Base-by-base conservation (phyloP, 1,140 invertebrate genomes). In the Nomia melanderi region DNA sequence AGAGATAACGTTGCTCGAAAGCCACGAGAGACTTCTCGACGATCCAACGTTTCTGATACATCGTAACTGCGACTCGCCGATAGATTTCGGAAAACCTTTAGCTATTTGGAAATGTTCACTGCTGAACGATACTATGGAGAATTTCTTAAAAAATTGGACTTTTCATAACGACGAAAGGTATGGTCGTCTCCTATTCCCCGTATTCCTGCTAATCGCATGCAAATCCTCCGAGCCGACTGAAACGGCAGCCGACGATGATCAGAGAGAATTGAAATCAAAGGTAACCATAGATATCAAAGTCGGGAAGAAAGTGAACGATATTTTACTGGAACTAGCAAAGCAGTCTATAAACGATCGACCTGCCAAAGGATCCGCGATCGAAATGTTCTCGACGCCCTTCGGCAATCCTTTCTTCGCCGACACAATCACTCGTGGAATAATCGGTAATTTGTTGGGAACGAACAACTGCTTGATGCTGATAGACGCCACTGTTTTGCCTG, bases 361-460 rank as follows among this genome's bases (percentile, higher is more conserved):
- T 23, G 39, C 33, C 6, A 86, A 88, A 66, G 89, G 90, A 44
- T 59, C 66, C 0, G 79, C 81, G 25, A 78, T 94, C 1, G 91
- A 93, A 86, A 88, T 93, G 0, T 89, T 92, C 57, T 93, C 93
- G 1, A 93, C 93, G 3, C 93, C 94, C 4, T 94, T 94, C 70
- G 93, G 93, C 12, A 92, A 91, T 87, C 84, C 93, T 83, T 89
- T 92, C 12, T 94, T 95, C 83, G 81, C 94, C 4, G 93, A 94
- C 82, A 93, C 94, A 8, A 85, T 93, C 54, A 93, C 93, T 2
- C 86, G 90, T 12, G 94, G 94, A 0, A 88, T 94, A 7, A 90
- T 94, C 20, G 94, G 93, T 69, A 94, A 94, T 50, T 86, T 93
- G 54, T 82, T 94, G 8, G 94, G 94, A 0, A 86, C 85, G n/a